A percentile compares a stretch with the other conserved stretches of the same genome.
These are phyloP conservation scores for Papilio polytes DNA, from an alignment of 1,140 invertebrate genomes.

Conservation along the genomic window DNA sequence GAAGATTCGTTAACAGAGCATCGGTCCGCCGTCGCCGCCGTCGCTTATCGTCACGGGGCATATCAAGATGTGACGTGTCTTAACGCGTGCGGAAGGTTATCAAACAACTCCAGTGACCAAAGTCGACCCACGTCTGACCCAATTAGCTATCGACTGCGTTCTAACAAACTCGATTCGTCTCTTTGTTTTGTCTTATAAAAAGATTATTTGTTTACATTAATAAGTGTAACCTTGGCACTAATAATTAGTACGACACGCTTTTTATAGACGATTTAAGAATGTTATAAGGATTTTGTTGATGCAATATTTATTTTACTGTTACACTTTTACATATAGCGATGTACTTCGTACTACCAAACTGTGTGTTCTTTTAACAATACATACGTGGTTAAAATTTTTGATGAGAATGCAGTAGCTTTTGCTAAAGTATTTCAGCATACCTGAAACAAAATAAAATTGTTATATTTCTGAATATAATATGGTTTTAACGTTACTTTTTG, in stretches of 20 bases:
- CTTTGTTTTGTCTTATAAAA: slow-evolving; percentile 53
- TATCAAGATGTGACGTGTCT: slow-evolving; percentile 60
- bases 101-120: slow-evolving; percentile 59
- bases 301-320: neutral
- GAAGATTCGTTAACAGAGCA: neutral
- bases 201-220: slow-evolving; percentile 40
- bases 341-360: neutral
- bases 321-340: neutral
- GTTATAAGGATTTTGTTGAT: neutral
- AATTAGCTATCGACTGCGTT: slow-evolving; percentile 66
- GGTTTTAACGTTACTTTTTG: neutral
- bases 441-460: neutral
- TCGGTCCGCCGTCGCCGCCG: neutral
- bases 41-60: slow-evolving; percentile 3
- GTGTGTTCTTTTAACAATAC: neutral
- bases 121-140: slow-evolving; percentile 68
- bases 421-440: neutral
- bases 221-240: slow-evolving; percentile 48
- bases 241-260: neutral
- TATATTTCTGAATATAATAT: neutral
- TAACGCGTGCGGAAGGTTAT: slow-evolving; percentile 68
- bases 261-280: neutral
- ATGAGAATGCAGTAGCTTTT: neutral
- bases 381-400: neutral
- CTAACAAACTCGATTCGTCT: slow-evolving; percentile 50